Conservation (phyloP, 1,140 invertebrate genomes). For the Bursaphelenchus mucronatus region DNA sequence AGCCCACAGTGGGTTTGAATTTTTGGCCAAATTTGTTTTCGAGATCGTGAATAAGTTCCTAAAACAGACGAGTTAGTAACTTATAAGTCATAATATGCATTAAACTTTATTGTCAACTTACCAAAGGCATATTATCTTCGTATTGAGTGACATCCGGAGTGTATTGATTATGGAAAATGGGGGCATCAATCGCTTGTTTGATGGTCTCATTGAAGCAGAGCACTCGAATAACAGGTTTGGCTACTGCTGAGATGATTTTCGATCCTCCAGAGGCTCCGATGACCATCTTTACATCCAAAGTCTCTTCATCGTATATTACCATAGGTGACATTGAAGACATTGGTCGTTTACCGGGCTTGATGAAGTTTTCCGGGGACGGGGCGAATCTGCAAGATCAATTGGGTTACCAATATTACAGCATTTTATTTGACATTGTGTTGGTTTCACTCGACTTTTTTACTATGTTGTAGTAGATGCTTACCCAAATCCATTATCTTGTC, state of each 20-base stretch:
- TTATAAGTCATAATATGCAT: background rate
- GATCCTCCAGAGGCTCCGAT: constrained; percentile 85
- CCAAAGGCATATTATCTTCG: constrained; percentile 73
- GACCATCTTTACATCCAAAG: constrained; percentile 69
- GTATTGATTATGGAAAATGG: constrained; percentile 86
- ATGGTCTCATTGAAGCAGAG: constrained; percentile 80
- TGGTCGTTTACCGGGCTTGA: constrained; percentile 74
- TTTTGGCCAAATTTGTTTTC: constrained; percentile 55
- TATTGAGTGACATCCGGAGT: constrained; percentile 75
- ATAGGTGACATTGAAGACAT: constrained; percentile 86
- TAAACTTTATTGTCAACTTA: constrained; percentile 58
- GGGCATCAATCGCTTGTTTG: constrained; percentile 79
- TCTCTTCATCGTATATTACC: constrained; percentile 70
- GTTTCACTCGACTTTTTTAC: too few relatives aligned
- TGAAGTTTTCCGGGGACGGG: constrained; percentile 72
- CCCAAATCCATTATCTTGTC: constrained; percentile 7
- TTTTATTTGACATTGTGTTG: too few relatives aligned
- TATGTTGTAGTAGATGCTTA: background rate
- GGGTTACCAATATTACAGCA: too few relatives aligned
- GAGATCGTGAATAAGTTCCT: constrained; percentile 51
- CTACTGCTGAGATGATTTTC: constrained; percentile 77
- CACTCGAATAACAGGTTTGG: constrained; percentile 72
- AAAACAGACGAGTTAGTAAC: constrained; percentile 6
- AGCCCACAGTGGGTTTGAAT: constrained; percentile 58
- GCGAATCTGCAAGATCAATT: constrained; percentile 64